Conservation (phyloP, 2,888 invertebrate species). For the Nephrotoma flavescens region DNA sequence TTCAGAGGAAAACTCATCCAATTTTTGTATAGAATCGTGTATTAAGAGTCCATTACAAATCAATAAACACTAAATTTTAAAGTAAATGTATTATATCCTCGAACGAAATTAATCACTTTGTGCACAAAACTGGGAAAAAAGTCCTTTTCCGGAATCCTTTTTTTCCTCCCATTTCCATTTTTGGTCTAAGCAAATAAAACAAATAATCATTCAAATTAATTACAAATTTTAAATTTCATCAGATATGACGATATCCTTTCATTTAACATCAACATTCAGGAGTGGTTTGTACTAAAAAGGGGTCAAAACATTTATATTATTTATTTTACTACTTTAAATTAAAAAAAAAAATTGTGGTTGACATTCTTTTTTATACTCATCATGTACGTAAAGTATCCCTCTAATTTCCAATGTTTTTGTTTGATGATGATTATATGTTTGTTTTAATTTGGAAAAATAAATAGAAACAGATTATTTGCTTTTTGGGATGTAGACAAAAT, state of each 20-base stretch:
- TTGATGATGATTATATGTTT: not conserved
- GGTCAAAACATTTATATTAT: not conserved
- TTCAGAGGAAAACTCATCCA: not conserved
- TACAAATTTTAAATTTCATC: not conserved
- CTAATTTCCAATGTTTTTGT: not conserved
- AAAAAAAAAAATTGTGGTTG: not conserved
- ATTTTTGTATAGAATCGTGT: not conserved
- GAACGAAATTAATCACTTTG: not conserved
- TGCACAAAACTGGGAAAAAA: not conserved
- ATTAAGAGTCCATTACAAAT: not conserved
- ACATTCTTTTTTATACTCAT: not conserved
- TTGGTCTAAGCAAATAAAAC: not conserved
- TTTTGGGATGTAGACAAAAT: not conserved
- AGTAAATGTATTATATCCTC: not conserved
- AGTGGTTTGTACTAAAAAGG: not conserved
- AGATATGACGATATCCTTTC: not conserved
- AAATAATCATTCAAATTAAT: not conserved
- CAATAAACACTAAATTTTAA: not conserved
- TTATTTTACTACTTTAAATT: not conserved
- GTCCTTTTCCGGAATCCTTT: not conserved
- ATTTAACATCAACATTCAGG: not conserved
- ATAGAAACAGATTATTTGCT: not conserved
- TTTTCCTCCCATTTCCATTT: not conserved
- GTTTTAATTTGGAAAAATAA: not conserved
- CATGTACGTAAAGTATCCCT: not conserved